Evolutionary conservation across 2,797 vertebrate genomes (phyloP), one percentile per base, ranked within the genome.

Genomic region (Cuniculus paca): DNA sequence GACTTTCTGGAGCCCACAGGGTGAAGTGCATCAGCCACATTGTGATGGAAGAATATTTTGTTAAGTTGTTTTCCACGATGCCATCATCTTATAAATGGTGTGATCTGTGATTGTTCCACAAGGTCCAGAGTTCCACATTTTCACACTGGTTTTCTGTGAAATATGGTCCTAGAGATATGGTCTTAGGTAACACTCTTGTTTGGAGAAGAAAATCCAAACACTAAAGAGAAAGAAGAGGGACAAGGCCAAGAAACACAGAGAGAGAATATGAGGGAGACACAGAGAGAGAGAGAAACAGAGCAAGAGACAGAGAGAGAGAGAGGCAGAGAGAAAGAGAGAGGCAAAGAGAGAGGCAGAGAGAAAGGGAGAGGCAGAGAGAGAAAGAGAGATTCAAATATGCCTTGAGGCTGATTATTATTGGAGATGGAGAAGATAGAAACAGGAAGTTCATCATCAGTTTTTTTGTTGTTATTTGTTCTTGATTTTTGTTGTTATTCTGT

Each of bases 321-420:
- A 8, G 10, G 1, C 20, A 10, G 61, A 28, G 28, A 24, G 60
- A 61, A 9, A 28, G 22, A 60, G 58, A 60, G 54, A 12, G 3
- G 10, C 48, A 48, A 48, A 10, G 48, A 56, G 54, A 56, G 10
- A 48, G 6, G 10, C 48, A 52, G 50, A 58, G 8, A 60, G 58
- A 60, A 22, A 36, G 26, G 36, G 36, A 2, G 5, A 0, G 20
- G n/a, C 17, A 9, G 10, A 48, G 1, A 10, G 4, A n/a, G 12
- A 48, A 14, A 1, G n/a, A 20, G n/a, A 52, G 1, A 19, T 45
- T 75, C 68, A 50, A 39, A 10, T 6, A 1, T 24, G 16, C n/a
- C 0, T 5, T 22, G 24, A 28, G 1, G 36, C 11, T 61, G 22
- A 3, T 17, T 52, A 14, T 1, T 45, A 0, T 1, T 12, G 28